Conservation (phyloP, 2,888 invertebrate species). For the Alviniconcha strummeri region DNA sequence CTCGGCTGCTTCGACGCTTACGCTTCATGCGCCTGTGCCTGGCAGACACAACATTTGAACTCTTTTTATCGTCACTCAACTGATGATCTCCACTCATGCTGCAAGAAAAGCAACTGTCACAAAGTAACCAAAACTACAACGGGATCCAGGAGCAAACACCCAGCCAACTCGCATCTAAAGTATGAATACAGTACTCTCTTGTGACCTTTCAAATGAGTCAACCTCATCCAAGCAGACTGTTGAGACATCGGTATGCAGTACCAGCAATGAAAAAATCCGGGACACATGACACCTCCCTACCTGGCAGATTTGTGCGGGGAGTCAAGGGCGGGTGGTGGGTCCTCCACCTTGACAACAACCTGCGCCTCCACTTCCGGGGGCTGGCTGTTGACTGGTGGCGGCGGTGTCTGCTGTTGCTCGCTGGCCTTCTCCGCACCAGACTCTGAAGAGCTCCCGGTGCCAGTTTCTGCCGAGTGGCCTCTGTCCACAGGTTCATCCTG, state of each 20-base stretch:
- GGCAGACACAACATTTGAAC: not conserved
- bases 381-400: not conserved
- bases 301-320: constrained; percentile 18
- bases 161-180: too few relatives aligned
- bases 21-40: constrained; percentile 21
- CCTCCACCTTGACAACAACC: constrained; percentile 17
- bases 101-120: too few relatives aligned
- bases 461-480: not conserved
- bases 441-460: not conserved
- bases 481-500: constrained; percentile 17
- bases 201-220: too few relatives aligned
- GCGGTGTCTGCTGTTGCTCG: not conserved
- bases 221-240: too few relatives aligned
- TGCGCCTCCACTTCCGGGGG: not conserved
- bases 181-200: too few relatives aligned
- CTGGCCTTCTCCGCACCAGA: not conserved
- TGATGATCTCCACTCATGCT: too few relatives aligned
- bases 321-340: not conserved
- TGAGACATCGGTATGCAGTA: too few relatives aligned
- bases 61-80: too few relatives aligned
- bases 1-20: constrained; percentile 53
- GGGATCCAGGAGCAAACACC: too few relatives aligned
- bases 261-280: too few relatives aligned
- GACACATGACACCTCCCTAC: not conserved
- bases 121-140: too few relatives aligned